phyloP scores from a whole-genome alignment of 2,113 vertebrate genomes.

The Callopanchax toddi region DNA sequence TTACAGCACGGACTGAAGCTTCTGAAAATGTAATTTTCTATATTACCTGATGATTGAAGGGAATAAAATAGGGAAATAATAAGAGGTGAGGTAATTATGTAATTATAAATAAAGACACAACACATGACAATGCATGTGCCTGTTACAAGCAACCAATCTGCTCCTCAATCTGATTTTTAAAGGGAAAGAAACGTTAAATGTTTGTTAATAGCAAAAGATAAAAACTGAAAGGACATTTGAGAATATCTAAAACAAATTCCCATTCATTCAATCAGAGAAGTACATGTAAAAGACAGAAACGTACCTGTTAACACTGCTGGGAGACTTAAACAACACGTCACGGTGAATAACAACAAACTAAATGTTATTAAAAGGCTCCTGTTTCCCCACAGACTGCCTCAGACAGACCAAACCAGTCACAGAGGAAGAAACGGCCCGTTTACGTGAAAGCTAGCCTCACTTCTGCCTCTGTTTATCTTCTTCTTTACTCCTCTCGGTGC shows the following conservation, averaged over 20 bases:
- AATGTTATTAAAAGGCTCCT: conserved; percentile 6
- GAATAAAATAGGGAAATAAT: no score
- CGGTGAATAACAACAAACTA: no score
- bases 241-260: no score
- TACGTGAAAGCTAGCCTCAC: not conserved
- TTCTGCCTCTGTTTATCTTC: not conserved
- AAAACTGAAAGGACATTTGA: no score
- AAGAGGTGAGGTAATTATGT: no score
- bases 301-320: conserved; percentile 51
- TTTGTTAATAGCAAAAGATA: no score
- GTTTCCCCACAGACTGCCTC: not conserved
- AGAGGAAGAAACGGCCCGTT: not conserved
- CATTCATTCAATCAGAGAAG: no score
- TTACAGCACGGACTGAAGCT: not conserved
- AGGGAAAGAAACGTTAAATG: no score
- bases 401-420: not conserved
- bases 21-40: not conserved
- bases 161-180: no score
- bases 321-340: conserved; percentile 12
- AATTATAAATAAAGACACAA: not conserved
- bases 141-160: no score
- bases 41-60: no score
- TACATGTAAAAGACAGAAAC: not conserved
- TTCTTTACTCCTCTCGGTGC: not conserved
- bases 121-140: no score